phyloP scores from a whole-genome alignment of 2,888 invertebrate genomes.

The Drosophila bunnanda region DNA sequence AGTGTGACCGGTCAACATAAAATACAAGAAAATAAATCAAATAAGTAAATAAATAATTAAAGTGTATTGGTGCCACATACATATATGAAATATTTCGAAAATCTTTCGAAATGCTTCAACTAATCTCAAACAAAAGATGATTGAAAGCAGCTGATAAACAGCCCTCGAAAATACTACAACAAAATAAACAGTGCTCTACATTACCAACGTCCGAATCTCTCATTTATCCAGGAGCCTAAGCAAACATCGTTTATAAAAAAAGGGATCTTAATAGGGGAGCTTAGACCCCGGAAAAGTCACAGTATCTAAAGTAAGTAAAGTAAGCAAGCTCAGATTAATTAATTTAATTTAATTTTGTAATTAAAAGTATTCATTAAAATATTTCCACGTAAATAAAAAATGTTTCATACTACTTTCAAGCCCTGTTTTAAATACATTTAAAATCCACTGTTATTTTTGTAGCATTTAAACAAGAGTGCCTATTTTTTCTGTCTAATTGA shows the following conservation, averaged over 20 bases:
- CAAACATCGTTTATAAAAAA: slow-evolving; percentile 36
- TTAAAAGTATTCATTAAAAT: too few relatives aligned
- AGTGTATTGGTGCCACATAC: slow-evolving; percentile 17
- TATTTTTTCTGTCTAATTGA: background rate
- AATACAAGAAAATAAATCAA: background rate
- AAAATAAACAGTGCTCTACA: slow-evolving; percentile 20
- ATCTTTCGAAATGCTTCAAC: slow-evolving; percentile 1
- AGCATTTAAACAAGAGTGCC: background rate
- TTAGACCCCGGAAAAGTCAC: background rate
- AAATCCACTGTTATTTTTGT: background rate
- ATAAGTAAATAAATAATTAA: background rate
- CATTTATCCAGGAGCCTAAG: slow-evolving; percentile 57
- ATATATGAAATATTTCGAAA: slow-evolving; percentile 6
- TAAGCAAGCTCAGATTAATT: slow-evolving; percentile 17
- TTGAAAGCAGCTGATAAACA: slow-evolving; percentile 34
- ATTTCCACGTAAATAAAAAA: background rate
- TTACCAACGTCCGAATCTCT: slow-evolving; percentile 63
- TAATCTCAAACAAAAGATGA: slow-evolving; percentile 20
- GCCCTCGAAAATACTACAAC: slow-evolving; percentile 8
- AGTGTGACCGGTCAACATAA: slow-evolving; percentile 23
- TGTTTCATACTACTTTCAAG: background rate
- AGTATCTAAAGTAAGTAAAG: slow-evolving; percentile 28
- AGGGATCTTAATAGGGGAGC: slow-evolving; percentile 7
- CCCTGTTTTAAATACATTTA: too few relatives aligned
- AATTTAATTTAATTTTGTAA: too few relatives aligned